These are phyloP conservation scores for Nannoperca australis DNA, from an alignment of 2,797 vertebrate genomes.

Conservation along the genomic window DNA sequence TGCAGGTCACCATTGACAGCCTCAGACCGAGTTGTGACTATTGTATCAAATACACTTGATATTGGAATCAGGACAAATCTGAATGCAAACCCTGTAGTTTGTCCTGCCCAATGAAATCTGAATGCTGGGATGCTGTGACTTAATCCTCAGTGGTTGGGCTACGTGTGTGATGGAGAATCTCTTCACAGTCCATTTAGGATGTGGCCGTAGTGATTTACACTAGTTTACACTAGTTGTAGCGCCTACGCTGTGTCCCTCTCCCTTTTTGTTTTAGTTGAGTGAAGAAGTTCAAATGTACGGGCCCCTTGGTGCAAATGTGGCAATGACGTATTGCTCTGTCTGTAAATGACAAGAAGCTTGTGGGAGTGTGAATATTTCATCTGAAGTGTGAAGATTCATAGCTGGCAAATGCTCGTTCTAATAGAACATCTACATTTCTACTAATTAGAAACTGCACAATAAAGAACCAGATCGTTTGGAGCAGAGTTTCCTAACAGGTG, in stretches of 20 bases:
- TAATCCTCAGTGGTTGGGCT: neutral
- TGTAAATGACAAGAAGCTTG: slow-evolving; percentile 55
- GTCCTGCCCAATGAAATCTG: neutral
- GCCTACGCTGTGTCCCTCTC: neutral
- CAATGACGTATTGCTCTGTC: slow-evolving; percentile 48
- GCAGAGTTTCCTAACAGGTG: neutral
- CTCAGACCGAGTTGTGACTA: neutral
- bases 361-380: slow-evolving; percentile 68
- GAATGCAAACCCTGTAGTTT: neutral
- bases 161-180: neutral
- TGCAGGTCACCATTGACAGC: neutral
- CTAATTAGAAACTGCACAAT: slow-evolving; percentile 35
- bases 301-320: slow-evolving; percentile 21
- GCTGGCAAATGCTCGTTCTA: slow-evolving; percentile 41
- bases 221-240: neutral
- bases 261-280: slow-evolving; percentile 30
- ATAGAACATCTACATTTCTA: slow-evolving; percentile 29
- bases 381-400: slow-evolving; percentile 61
- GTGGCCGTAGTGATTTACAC: neutral
- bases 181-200: slow-evolving; percentile 7
- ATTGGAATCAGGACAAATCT: neutral
- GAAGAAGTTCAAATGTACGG: slow-evolving; percentile 34
- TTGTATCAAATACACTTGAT: neutral
- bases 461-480: slow-evolving; percentile 10
- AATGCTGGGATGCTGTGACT: neutral